Base-by-base conservation (phyloP, 2,888 invertebrate genomes). In the Achlya flavicornis region DNA sequence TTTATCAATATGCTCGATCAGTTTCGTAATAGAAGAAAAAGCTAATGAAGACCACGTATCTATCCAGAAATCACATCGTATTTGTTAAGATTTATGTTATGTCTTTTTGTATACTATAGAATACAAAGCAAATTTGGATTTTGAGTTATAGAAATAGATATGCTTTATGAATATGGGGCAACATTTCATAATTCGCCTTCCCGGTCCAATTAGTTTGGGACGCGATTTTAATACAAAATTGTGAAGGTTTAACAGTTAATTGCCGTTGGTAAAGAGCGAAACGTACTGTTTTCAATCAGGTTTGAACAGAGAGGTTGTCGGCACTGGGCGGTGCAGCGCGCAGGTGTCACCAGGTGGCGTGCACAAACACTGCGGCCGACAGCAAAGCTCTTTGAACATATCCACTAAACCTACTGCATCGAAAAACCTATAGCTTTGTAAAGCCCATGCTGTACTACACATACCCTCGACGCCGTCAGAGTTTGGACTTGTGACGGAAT, bases 381-480 rank as follows among this genome's bases (percentile, higher is more conserved):
- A 81, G 78, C 87, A 91, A 90, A 92, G 91, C 89, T 80, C 87
- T 91, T 90, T 91, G 87, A 87, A 70, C 81, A 69, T 66, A 74
- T 79, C 78, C 71, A 69, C 71, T 78, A 69, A 68, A 72, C 70
- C 73, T 67, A 67, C 70, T 69, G 69, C 73, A 71, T 72, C 73
- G 79, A 83, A 87, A 86, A 84, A 81, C 72, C 72, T 69, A 69
- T 63, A 76, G 78, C 83, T 86, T 83, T 85, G 79, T 80, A 71
- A 70, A 41, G 60, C 41, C 41, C 6, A n/a, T 60, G 60, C 12
- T 12, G 57, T 32, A 57, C n/a, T 4, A 12, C 10, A 26, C 48
- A 6, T 48, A 60, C 60, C 16, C 26, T 1, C 43, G 26, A 33
- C 14, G 60, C 41, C 26, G 60, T 19, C 41, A 60, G 35, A 19